These are phyloP conservation scores for Heliopora coerulea DNA, from an alignment of 92 coral and sea anemone genomes.

Conservation along the genomic window DNA sequence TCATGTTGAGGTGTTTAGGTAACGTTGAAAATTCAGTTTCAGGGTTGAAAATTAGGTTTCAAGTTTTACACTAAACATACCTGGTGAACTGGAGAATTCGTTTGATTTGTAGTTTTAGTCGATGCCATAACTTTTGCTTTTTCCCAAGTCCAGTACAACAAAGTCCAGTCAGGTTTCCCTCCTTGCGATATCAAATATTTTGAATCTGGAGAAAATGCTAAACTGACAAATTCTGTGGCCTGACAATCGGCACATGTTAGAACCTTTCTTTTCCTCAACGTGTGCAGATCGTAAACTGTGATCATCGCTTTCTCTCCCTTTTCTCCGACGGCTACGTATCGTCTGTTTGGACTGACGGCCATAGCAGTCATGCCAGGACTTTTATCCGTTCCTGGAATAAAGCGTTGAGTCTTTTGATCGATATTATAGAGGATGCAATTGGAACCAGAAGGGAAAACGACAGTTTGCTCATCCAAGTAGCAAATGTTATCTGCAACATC, in stretches of 20 bases:
- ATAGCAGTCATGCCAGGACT: constrained; percentile 94
- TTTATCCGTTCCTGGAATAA: constrained; percentile 97
- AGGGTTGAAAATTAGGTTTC: too few relatives aligned
- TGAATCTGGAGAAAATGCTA: constrained; percentile 99
- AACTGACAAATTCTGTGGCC: constrained; percentile 89
- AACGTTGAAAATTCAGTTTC: too few relatives aligned
- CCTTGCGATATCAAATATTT: constrained; percentile 97
- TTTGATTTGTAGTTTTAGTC: constrained; percentile 92
- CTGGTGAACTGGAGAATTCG: constrained; percentile 90
- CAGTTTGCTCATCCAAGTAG: constrained; percentile 96
- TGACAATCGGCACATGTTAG: constrained; percentile 79
- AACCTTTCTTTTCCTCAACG: constrained; percentile 91
- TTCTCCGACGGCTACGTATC: constrained; percentile 97
- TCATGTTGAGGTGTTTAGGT: too few relatives aligned
- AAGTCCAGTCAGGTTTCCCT: constrained; percentile 96
- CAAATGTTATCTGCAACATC: constrained; percentile 95
- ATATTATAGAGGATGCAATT: constrained; percentile 93
- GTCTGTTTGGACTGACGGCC: constrained; percentile 96
- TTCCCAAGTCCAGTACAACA: constrained; percentile 99
- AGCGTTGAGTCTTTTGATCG: constrained; percentile 97
- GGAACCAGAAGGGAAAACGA: constrained; percentile 97
- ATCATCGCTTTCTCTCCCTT: constrained; percentile 92
- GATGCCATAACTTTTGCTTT: constrained; percentile 99
- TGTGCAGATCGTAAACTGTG: constrained; percentile 94
- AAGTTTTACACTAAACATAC: constrained; percentile 38